phyloP scores from a whole-genome alignment of 2,888 invertebrate species.

The Protophormia terraenovae region DNA sequence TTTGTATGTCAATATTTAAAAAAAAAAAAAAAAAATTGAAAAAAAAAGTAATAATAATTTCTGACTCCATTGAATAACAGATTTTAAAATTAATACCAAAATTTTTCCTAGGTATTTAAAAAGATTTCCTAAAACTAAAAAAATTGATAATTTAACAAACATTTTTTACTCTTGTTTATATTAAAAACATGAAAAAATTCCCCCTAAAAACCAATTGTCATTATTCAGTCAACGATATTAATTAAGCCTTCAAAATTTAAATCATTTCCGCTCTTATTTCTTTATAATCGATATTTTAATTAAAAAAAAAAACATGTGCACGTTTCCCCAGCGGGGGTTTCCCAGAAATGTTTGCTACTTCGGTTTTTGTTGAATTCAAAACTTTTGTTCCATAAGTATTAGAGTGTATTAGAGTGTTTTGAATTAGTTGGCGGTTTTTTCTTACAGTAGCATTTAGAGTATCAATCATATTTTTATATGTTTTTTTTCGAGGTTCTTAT shows the following conservation, averaged over 20 bases:
- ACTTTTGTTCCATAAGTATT: neutral
- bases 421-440: neutral
- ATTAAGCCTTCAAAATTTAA: neutral
- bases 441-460: neutral
- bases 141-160: too few relatives aligned
- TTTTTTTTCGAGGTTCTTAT: neutral
- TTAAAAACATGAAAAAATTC: neutral
- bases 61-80: too few relatives aligned
- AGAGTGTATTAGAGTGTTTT: neutral
- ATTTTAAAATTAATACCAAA: too few relatives aligned
- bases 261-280: neutral
- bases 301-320: neutral
- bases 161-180: too few relatives aligned
- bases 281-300: neutral
- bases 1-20: too few relatives aligned
- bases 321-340: neutral
- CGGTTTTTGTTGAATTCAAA: neutral
- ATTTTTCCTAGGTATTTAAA: too few relatives aligned
- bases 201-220: neutral
- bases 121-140: neutral
- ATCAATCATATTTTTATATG: neutral
- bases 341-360: neutral
- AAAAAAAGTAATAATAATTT: too few relatives aligned
- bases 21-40: too few relatives aligned
- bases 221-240: neutral